Evolutionary conservation across 1,140 invertebrate genomes (phyloP).

Genomic region (Papilio machaon): DNA sequence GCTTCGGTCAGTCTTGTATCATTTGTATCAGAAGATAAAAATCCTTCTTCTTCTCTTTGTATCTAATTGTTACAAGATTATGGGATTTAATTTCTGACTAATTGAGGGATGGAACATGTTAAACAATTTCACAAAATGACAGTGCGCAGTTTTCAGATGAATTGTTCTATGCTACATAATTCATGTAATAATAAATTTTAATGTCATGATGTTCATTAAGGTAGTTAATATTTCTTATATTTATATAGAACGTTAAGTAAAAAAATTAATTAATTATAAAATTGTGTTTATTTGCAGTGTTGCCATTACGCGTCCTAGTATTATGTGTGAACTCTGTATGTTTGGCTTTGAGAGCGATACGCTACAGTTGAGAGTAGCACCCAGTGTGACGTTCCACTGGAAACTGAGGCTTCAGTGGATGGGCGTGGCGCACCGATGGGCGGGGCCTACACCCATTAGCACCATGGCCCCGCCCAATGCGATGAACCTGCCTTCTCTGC

Average conservation of each 20-base stretch:
- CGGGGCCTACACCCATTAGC: constrained; percentile 50
- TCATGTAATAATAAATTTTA: too few relatives aligned
- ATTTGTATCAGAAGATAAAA: neutral
- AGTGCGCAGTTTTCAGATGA: neutral
- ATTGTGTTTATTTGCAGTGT: neutral
- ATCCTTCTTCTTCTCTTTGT: neutral
- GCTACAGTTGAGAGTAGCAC: constrained; percentile 60
- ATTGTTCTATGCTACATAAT: neutral
- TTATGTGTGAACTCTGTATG: neutral
- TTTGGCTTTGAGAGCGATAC: constrained; percentile 1
- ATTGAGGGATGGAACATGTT: neutral
- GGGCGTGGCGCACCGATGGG: constrained; percentile 68
- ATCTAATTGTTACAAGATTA: neutral
- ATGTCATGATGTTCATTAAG: too few relatives aligned
- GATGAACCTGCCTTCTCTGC: constrained; percentile 52
- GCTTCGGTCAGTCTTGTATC: neutral
- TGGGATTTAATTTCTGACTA: neutral
- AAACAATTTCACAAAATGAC: neutral
- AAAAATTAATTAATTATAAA: too few relatives aligned
- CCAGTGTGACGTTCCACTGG: constrained; percentile 62
- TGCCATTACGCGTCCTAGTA: neutral
- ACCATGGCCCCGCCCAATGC: constrained; percentile 53
- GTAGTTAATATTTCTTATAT: too few relatives aligned
- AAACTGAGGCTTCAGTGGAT: constrained; percentile 68
- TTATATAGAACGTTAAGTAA: too few relatives aligned